These are phyloP conservation scores for Dasypolia templi DNA, from an alignment of 2,888 invertebrate genomes.

Conservation along the genomic window DNA sequence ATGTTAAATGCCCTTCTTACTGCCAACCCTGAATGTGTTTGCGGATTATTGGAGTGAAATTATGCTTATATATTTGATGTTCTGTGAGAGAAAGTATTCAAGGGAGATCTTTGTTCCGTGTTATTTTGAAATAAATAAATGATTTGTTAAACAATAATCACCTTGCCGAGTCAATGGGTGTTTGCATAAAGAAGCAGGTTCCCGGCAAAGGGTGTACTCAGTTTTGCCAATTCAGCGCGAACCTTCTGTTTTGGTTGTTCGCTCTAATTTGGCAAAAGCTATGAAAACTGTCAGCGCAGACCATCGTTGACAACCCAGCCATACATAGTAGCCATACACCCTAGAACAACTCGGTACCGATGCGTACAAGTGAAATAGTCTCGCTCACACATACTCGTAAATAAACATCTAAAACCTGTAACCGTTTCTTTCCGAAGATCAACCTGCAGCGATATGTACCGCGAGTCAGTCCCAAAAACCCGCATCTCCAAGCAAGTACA, in stretches of 20 bases:
- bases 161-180: not conserved
- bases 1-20: no score
- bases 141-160: not conserved
- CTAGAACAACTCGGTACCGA: not conserved
- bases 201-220: not conserved
- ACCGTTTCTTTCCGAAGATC: not conserved
- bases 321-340: no score
- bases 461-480: not conserved
- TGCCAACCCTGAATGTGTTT: no score
- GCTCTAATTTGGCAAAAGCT: not conserved
- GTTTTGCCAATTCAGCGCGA: not conserved
- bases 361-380: not conserved
- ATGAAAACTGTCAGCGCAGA: not conserved
- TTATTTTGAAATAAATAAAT: no score
- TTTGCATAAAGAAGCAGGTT: not conserved
- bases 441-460: not conserved
- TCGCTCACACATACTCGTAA: not conserved
- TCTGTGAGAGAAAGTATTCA: no score
- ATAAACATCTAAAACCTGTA: not conserved
- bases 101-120: no score
- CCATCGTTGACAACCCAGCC: not conserved
- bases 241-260: no score
- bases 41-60: no score
- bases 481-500: not conserved
- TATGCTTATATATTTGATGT: no score